Evolutionary conservation across 2,797 vertebrate genomes (phyloP), one percentile per base, ranked within the genome.

Genomic region (Acanthornis magna): DNA sequence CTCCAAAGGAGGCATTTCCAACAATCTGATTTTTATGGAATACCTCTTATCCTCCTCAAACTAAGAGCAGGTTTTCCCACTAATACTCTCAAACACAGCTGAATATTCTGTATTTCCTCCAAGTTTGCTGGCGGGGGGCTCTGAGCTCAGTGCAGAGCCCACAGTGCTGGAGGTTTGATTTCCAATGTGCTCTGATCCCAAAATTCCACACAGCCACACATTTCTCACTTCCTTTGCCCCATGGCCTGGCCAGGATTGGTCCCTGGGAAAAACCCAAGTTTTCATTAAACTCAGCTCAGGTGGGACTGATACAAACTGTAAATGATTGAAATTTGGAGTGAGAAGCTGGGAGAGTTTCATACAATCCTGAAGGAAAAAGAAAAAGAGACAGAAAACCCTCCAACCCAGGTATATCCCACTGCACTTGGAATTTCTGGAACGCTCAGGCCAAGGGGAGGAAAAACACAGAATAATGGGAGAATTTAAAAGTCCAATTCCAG

Each of bases 381-480:
- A 29, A 58, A 10, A 21, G 29, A 30, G 20, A 30, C 12, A 45
- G 7, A 45, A 18, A 60, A 6, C 1, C 3, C 9, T 16, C 21
- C 10, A 78, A 5, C 4, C 30, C 47, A 29, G n/a, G 7, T 9
- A 8, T 0, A 38, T 7, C 38, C 65, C 87, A 70, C 32, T 5
- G 51, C 53, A 11, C 25, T 40, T 38, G 26, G 40, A 42, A 53
- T 7, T 34, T 8, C 6, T 16, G 29, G n/a, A 32, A 40, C 25
- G 26, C 20, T 25, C 14, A 11, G 17, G 11, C 5, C 21, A 18
- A 0, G 7, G 60, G 23, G n/a, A 71, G n/a, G 21, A 34, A 65
- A 30, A 77, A 7, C 0, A 3, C 36, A 57, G 65, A 67, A 19
- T 2, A 13, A 34, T 0, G 11, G 45, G 62, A 57, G 53, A 76